phyloP scores from a whole-genome alignment of 1,140 invertebrate genomes.

The Drosophila kanapiae region DNA sequence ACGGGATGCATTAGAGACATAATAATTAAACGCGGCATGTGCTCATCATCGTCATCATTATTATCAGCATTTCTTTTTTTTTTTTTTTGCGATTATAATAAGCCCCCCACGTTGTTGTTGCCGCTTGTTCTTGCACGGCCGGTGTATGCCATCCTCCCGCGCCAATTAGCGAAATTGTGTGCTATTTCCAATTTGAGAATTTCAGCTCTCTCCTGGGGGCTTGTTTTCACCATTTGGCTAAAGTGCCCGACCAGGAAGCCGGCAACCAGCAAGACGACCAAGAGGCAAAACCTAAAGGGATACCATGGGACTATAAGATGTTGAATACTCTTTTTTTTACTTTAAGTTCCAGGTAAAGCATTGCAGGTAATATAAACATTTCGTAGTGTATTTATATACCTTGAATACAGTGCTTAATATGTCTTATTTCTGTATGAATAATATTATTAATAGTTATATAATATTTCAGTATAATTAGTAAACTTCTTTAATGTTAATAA shows the following conservation, averaged over 20 bases:
- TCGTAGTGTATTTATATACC: neutral
- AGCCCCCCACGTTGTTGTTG: slow-evolving; percentile 46
- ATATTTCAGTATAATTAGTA: neutral
- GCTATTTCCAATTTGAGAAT: slow-evolving; percentile 82
- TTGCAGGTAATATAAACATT: neutral
- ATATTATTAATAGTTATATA: neutral
- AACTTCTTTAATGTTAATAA: neutral
- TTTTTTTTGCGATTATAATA: slow-evolving; percentile 68
- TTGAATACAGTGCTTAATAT: neutral
- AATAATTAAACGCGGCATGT: slow-evolving; percentile 72
- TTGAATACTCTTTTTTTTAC: slow-evolving; percentile 16
- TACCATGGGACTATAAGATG: neutral
- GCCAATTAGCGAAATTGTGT: slow-evolving; percentile 85
- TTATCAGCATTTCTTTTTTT: slow-evolving; percentile 61
- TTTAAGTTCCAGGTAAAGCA: no score
- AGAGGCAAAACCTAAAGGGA: slow-evolving; percentile 23
- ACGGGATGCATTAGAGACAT: slow-evolving; percentile 54
- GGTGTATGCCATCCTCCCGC: slow-evolving; percentile 34
- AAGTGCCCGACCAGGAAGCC: slow-evolving; percentile 54
- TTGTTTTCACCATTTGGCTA: slow-evolving; percentile 50
- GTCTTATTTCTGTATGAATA: neutral
- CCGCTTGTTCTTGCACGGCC: neutral
- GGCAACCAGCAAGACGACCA: slow-evolving; percentile 27
- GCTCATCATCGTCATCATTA: slow-evolving; percentile 74
- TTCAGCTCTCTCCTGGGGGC: slow-evolving; percentile 61